Base-by-base conservation (phyloP, 1,140 invertebrate genomes). In the Macrosteles quadrilineatus region DNA sequence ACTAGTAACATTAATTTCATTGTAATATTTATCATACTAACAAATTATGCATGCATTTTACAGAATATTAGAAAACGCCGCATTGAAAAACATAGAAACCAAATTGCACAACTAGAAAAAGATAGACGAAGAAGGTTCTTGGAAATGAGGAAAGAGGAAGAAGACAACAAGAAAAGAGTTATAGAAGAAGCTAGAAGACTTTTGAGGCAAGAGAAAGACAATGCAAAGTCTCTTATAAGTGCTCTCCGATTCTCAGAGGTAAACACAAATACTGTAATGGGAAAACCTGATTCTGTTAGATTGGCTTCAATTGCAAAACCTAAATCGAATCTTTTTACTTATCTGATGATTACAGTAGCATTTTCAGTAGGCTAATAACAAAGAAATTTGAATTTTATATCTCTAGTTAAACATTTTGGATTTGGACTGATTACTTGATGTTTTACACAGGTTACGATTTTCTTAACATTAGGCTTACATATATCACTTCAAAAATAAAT, bases 41-140 rank as follows among this genome's bases (percentile, higher is more conserved):
- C n/a, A n/a, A n/a, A n/a, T n/a, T n/a, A n/a, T n/a, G n/a, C n/a
- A n/a, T n/a, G n/a, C n/a, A n/a, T 11, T 40, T 71, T 57, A 50
- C 50, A 72, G 71, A 72, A 75, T 67, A 43, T 71, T 36, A 69
- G 71, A 36, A 69, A 64, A 32, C 62, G 70, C 43, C 66, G 73
- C 3, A 63, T 68, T 19, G 71, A 73, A 73, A 36, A 55, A 6
- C 66, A 64, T 57, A 59, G 43, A 43, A 36, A 67, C 25, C 64
- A 63, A 71, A 64, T 31, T n/a, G 32, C 63, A 12, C 47, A 71
- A 6, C n/a, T 69, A n/a, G 67, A 69, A 40, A 59, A 31, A 9
- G 67, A 69, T 25, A 11, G 67, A 1, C 65, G 57, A 27, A 66
- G 36, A 25, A 40, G 65, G 55, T 71, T 55, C 30, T 64, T 71